Base-by-base conservation (phyloP, 2,797 vertebrate genomes). In the Pseudochirops corinnae region DNA sequence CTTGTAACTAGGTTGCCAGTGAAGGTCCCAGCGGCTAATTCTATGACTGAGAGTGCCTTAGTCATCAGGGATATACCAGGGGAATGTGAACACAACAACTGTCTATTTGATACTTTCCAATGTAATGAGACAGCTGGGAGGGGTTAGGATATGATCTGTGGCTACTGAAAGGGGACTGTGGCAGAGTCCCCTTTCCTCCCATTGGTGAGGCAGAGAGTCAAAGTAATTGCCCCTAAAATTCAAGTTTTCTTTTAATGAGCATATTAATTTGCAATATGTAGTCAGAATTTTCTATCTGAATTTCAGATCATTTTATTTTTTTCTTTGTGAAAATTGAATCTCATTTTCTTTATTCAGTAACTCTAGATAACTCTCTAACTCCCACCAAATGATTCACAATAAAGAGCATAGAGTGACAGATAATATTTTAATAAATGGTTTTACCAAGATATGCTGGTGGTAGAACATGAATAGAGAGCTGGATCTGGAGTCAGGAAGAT, bases 281-380 rank as follows among this genome's bases (percentile, higher is more conserved):
- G 46, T 91, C 50, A 91, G 92, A 87, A 92, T 93, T 95, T 96
- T 94, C 91, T 95, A 93, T 21, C 62, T 31, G 56, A 94, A 46
- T 93, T 96, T 95, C 33, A 82, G 91, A 92, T 55, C 92, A 92
- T 93, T 94, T 55, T 92, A 26, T 94, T 96, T 92, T 95, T 46
- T 96, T 39, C 92, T 92, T 95, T 56, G 55, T 92, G 50, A 96
- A 93, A 29, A 3, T 52, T 50, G 87, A 53, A 91, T 26, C 26
- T 92, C 55, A 95, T 90, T 90, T 29, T 12, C 26, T 39, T 33
- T 57, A 92, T 94, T 97, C 55, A 56, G 56, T 28, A 90, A 94
- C 28, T 46, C 56, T 53, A 93, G 31, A 87, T 46, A 90, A 62
- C 29, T 12, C 7, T 55, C 87, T 60, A 52, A 82, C 12, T 92